phyloP scores from a whole-genome alignment of 2,113 vertebrate genomes.

The Rhea pennata region DNA sequence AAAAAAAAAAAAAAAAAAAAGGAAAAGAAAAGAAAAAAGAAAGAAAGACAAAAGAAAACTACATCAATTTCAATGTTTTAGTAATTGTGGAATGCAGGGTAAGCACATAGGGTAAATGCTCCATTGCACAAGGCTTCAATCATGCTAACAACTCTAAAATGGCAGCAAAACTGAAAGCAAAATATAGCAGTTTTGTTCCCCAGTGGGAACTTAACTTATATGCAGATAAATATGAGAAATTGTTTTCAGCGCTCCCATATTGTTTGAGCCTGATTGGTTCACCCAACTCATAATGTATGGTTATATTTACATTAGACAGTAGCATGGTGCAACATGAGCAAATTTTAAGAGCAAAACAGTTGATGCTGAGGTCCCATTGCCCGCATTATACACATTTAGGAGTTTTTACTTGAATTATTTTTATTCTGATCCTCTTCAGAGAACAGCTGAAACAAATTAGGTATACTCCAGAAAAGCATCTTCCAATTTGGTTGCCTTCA shows the following conservation, averaged over 20 bases:
- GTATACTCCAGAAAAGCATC: neutral
- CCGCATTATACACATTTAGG: neutral
- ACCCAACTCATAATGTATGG: neutral
- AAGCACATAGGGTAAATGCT: neutral
- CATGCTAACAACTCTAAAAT: neutral
- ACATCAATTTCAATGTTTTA: neutral
- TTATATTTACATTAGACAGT: accelerated
- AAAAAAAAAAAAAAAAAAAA: no score
- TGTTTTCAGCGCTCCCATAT: neutral
- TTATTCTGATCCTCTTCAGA: neutral
- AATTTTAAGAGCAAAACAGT: accelerated
- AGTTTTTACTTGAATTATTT: neutral
- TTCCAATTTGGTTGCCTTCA: neutral
- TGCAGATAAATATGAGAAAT: neutral
- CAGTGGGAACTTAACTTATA: neutral
- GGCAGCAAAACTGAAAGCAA: neutral
- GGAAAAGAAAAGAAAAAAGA: no score
- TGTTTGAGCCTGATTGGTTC: neutral
- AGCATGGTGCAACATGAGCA: accelerated
- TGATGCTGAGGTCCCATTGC: neutral
- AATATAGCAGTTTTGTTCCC: neutral
- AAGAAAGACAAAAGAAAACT: no score
- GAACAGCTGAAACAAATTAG: neutral
- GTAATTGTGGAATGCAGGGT: neutral
- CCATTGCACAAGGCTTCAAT: neutral